Evolutionary conservation across 2,797 vertebrate genomes (phyloP).

Genomic region (Cetoscarus ocellatus): DNA sequence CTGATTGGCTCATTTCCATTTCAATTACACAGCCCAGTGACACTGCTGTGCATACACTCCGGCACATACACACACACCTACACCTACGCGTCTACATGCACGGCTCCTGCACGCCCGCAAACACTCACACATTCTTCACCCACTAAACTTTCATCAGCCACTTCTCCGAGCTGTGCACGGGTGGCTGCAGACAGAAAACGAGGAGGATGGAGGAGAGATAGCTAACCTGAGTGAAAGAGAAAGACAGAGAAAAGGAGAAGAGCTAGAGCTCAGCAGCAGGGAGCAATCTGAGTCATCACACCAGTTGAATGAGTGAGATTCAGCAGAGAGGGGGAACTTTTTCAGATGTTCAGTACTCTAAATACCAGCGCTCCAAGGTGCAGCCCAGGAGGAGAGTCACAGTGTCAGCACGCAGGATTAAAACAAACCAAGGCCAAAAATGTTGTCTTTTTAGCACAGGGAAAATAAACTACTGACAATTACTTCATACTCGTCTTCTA

Average conservation of each 20-base stretch:
- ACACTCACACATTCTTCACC: conserved; percentile 49
- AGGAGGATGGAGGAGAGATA: conserved; percentile 68
- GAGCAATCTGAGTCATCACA: conserved; percentile 56
- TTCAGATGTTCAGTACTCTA: conserved; percentile 25
- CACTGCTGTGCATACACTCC: conserved; percentile 69
- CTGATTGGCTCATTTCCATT: conserved; percentile 91
- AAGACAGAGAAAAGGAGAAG: conserved; percentile 43
- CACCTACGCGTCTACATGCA: conserved; percentile 5
- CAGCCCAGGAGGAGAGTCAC: conserved; percentile 7
- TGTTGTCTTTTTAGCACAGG: neutral
- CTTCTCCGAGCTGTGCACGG: conserved; percentile 71
- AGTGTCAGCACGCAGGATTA: conserved; percentile 3
- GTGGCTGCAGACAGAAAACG: conserved; percentile 68
- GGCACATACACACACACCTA: conserved; percentile 41
- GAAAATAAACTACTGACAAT: neutral
- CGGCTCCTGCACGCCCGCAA: neutral
- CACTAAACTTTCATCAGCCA: conserved; percentile 86
- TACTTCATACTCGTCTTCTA: neutral
- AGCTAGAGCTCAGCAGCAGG: conserved; percentile 46
- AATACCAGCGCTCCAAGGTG: conserved; percentile 34
- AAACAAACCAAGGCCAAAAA: conserved; percentile 7
- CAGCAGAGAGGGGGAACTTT: conserved; percentile 49
- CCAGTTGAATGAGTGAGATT: conserved; percentile 58
- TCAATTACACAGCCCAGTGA: conserved; percentile 93
- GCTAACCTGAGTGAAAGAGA: conserved; percentile 69